Evolutionary conservation across 2,797 vertebrate genomes (phyloP).

Genomic region (Echeneis naucrates): DNA sequence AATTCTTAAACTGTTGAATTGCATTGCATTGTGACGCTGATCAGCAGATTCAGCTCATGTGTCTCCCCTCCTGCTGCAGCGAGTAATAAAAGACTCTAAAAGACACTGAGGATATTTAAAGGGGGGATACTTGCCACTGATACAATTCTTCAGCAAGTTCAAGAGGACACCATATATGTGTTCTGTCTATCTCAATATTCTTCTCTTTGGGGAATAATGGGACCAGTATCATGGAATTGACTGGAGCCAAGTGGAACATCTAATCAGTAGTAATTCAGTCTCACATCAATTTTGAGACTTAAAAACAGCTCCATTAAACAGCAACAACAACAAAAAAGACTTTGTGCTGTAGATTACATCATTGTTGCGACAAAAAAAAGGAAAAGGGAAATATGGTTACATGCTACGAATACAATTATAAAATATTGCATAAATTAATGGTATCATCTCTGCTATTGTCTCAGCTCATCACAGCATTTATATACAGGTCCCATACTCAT

Average conservation of each 20-base stretch:
- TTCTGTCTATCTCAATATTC: background rate
- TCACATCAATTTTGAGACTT: slow-evolving; percentile 37
- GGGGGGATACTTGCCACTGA: background rate
- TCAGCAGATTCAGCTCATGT: slow-evolving; percentile 28
- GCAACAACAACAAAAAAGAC: slow-evolving; percentile 36
- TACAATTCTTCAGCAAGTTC: no score
- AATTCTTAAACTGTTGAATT: slow-evolving; percentile 61
- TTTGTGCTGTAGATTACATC: slow-evolving; percentile 12
- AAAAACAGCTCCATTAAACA: slow-evolving; percentile 43
- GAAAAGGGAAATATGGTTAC: slow-evolving; percentile 2
- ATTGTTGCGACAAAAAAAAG: slow-evolving; percentile 19
- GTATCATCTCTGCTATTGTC: slow-evolving; percentile 30
- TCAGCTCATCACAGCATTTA: slow-evolving; percentile 38
- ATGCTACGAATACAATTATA: slow-evolving; percentile 27
- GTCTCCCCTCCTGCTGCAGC: slow-evolving; percentile 20
- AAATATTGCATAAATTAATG: background rate
- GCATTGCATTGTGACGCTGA: slow-evolving; percentile 30
- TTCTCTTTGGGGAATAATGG: background rate
- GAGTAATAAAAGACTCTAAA: slow-evolving; percentile 25
- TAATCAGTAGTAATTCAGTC: slow-evolving; percentile 49
- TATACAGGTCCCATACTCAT: background rate
- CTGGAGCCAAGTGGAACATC: slow-evolving; percentile 31
- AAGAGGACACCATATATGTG: background rate
- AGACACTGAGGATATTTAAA: background rate
- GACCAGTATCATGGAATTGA: slow-evolving; percentile 11